Evolutionary conservation across 2,113 vertebrate species (phyloP), one percentile per base, ranked within the genome.

Genomic region (Takifugu flavidus): DNA sequence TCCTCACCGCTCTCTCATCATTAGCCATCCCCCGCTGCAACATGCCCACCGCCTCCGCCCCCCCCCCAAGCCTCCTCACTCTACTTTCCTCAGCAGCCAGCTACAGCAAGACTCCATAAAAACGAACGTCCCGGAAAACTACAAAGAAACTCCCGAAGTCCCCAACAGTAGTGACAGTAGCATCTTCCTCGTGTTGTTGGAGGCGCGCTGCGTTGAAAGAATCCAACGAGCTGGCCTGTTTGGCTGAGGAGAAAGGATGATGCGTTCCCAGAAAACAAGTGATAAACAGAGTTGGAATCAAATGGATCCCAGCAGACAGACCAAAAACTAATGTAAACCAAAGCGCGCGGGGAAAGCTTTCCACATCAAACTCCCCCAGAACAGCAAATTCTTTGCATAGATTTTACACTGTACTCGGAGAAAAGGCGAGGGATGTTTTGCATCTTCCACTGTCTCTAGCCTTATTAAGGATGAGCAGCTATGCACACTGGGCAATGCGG

Each of bases 381-480:
- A 72, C 69, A 67, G 50, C 56, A 54, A 74, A 67, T 75, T 59
- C 20, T 49, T 59, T 39, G 56, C 50, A 51, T 54, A 63, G 55
- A 65, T 84, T 70, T 82, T 63, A 29, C 47, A 34, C 54, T 52
- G 70, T 55, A 59, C 51, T 60, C 65, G 55, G 53, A 25, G 67
- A 50, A 26, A 14, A 20, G 45, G 74, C 28, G 25, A 15, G 4
- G 0, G 54, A 66, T 75, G 1, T 77, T 77, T 79, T 68, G 75
- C 69, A 87, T 81, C 74, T 82, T 76, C 74, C 67, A 60, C 79
- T 79, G 69, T 86, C 56, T 84, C 69, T 70, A 85, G 78, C 80
- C 83, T 84, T 87, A 83, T 83, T 84, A 85, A 74, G 72, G 59
- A 82, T 73, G 70, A 86, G 75, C 69, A 72, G 74, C 79, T 75